Evolutionary conservation across 2,888 invertebrate species (phyloP).

Genomic region (Cosmia pyralina): DNA sequence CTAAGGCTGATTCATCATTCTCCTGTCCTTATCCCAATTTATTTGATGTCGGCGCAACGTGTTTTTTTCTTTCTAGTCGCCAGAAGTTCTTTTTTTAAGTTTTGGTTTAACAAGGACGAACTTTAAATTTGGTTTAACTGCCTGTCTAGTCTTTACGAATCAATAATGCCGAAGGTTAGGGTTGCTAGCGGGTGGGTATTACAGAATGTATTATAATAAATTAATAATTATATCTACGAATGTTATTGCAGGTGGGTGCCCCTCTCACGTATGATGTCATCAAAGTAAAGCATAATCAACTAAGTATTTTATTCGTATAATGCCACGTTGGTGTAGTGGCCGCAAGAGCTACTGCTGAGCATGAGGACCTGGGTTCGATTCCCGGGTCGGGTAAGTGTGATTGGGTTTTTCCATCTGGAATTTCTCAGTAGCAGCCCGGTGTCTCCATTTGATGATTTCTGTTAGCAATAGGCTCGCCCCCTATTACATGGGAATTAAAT

Average conservation of each 20-base stretch:
- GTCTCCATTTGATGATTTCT: background rate
- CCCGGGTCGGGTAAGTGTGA: background rate
- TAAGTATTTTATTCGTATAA: background rate
- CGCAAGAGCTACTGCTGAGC: background rate
- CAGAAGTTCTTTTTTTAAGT: no score
- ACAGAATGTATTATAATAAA: background rate
- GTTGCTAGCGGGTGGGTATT: background rate
- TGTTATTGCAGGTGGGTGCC: conserved; percentile 33
- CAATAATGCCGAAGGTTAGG: conserved; percentile 9
- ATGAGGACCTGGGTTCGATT: background rate
- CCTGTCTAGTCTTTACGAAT: background rate
- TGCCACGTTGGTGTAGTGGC: background rate
- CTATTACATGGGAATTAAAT: background rate
- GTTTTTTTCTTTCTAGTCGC: no score
- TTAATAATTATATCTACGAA: conserved; percentile 2
- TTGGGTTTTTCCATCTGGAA: background rate
- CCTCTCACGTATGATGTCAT: conserved; percentile 16
- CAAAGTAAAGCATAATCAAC: background rate
- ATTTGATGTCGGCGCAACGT: no score
- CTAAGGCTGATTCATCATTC: background rate
- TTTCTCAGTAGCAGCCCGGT: background rate
- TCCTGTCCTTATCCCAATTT: no score
- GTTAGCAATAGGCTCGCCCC: background rate
- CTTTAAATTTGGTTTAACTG: no score
- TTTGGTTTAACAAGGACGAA: no score